Evolutionary conservation across 2,797 vertebrate genomes (phyloP).

Genomic region (Microcaecilia unicolor): DNA sequence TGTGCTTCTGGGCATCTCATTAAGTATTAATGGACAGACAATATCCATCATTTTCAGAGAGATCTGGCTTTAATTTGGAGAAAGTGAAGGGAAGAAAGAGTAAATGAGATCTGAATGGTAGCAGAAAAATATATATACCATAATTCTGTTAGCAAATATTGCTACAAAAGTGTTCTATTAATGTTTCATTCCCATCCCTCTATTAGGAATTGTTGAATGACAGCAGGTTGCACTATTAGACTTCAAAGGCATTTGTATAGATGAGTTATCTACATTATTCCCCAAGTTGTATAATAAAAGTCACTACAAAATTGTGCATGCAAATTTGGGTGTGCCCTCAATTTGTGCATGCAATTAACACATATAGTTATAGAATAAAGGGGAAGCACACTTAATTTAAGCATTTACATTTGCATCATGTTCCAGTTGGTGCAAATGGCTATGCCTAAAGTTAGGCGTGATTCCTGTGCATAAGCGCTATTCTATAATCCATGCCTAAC

Average conservation of each 20-base stretch:
- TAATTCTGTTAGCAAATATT: not conserved
- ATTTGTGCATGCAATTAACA: no score
- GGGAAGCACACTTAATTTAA: no score
- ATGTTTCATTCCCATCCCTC: slow-evolving; percentile 3
- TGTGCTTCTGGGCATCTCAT: not conserved
- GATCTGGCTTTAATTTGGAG: slow-evolving; percentile 1
- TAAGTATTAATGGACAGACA: slow-evolving; percentile 8
- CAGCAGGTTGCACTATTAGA: not conserved
- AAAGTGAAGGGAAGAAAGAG: not conserved
- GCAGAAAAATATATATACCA: not conserved
- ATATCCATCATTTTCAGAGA: not conserved
- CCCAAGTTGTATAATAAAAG: no score
- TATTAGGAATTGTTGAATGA: not conserved
- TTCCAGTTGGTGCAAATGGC: no score
- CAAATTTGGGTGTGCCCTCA: no score
- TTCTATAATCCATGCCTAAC: no score
- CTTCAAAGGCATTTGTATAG: slow-evolving; percentile 18
- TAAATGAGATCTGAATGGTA: not conserved
- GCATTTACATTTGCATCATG: no score
- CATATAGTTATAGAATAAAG: no score
- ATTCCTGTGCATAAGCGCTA: no score
- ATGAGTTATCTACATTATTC: not conserved
- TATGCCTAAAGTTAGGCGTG: no score
- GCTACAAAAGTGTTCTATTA: not conserved
- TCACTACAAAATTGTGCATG: no score